Percentiles rank a stretch among this genome's conserved stretches.
Conservation (phyloP, 2,888 invertebrate genomes). For the Xestia sexstrigata region DNA sequence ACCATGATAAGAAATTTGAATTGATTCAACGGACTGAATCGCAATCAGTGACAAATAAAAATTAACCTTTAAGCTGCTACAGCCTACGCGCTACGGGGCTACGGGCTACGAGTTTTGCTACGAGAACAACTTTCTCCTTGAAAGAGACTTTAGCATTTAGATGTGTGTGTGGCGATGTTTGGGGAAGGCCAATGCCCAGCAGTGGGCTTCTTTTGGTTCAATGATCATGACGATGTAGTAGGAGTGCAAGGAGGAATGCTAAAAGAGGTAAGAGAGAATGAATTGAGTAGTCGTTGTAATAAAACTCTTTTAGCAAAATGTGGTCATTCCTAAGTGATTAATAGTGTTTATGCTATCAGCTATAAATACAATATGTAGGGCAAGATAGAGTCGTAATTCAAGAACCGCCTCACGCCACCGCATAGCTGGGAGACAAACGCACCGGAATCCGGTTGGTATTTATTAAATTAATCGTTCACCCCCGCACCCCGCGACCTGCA, state of each 20-base stretch:
- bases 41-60: slow-evolving; percentile 35
- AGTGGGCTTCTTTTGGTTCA: not conserved
- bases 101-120: slow-evolving; percentile 47
- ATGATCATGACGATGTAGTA: not conserved
- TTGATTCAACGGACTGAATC: not conserved
- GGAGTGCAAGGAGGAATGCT: not conserved
- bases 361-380: slow-evolving; percentile 64
- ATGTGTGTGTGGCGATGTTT: not conserved
- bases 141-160: slow-evolving; percentile 12
- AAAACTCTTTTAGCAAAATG: slow-evolving; percentile 22
- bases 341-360: slow-evolving; percentile 64
- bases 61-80: slow-evolving; percentile 49
- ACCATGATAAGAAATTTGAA: slow-evolving; percentile 1
- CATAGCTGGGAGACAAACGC: slow-evolving; percentile 85
- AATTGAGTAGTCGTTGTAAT: not conserved
- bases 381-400: slow-evolving; percentile 78
- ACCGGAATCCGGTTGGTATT: slow-evolving; percentile 86
- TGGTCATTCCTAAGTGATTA: slow-evolving; percentile 57
- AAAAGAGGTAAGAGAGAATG: not conserved
- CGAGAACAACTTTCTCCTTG: slow-evolving; percentile 28
- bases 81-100: slow-evolving; percentile 53
- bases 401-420: slow-evolving; percentile 77
- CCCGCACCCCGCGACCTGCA: slow-evolving; percentile 54
- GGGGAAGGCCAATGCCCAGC: not conserved
- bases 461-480: slow-evolving; percentile 86